Conservation (phyloP, 2,797 vertebrate species). For the Sebastes melanostomus region DNA sequence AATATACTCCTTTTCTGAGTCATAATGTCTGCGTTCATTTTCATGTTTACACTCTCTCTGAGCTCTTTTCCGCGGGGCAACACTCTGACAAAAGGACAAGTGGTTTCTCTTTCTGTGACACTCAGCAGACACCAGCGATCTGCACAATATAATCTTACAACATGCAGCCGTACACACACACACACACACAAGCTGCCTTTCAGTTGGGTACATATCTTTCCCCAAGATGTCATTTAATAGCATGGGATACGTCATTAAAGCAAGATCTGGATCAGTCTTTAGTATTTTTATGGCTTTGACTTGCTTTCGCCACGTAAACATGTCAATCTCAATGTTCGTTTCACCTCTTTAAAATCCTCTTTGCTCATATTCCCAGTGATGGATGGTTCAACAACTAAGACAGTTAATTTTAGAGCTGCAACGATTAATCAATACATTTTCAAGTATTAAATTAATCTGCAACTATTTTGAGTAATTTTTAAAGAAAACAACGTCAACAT, state of each 20-base stretch:
- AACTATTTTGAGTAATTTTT: no score
- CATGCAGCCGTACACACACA: background rate
- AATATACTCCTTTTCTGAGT: background rate
- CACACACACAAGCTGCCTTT: background rate
- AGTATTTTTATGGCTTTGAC: background rate
- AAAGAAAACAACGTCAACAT: no score
- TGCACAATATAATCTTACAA: conserved; percentile 48
- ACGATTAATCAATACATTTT: no score
- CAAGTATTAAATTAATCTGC: no score
- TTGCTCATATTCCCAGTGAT: background rate
- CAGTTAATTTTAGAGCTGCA: background rate
- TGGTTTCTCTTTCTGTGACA: conserved; percentile 23
- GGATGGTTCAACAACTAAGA: background rate
- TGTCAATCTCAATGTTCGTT: background rate
- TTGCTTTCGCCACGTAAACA: background rate
- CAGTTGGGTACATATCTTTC: conserved; percentile 6
- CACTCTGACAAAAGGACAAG: background rate
- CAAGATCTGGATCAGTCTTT: background rate
- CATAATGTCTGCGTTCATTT: background rate
- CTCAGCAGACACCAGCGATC: conserved; percentile 41
- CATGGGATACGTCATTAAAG: background rate
- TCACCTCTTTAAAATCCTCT: background rate
- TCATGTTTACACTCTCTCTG: background rate
- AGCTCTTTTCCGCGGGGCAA: background rate
- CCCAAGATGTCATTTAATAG: conserved; percentile 32